Conservation (phyloP, 2,888 invertebrate genomes). For the Eudemis profundana region DNA sequence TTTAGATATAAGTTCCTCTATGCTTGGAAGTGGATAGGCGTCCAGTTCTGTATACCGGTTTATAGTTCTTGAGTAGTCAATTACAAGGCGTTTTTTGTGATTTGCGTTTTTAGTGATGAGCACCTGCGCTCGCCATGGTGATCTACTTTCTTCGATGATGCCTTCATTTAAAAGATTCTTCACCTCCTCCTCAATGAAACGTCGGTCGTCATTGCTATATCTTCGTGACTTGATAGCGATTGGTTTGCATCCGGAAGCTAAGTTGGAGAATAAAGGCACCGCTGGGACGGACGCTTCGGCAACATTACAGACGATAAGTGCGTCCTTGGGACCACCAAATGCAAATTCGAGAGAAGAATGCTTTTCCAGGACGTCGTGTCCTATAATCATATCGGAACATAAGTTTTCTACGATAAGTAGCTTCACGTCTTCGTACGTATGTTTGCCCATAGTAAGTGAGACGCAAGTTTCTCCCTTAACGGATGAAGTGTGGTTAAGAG, state of each 20-base stretch:
- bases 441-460: too few species aligned
- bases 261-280: neutral
- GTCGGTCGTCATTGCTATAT: neutral
- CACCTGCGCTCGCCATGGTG: constrained; percentile 1
- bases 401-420: too few species aligned
- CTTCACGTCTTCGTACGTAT: too few species aligned
- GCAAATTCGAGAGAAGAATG: neutral
- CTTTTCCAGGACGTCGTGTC: neutral
- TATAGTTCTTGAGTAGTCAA: constrained; percentile 1
- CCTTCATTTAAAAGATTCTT: neutral
- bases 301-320: neutral
- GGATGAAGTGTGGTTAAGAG: too few species aligned
- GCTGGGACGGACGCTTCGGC: neutral
- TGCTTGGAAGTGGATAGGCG: too few species aligned
- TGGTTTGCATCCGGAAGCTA: neutral
- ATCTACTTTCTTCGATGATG: neutral
- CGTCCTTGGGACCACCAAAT: neutral
- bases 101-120: neutral
- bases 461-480: too few species aligned
- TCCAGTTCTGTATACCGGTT: too few species aligned
- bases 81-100: neutral
- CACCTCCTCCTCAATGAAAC: neutral
- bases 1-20: too few species aligned
- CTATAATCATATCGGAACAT: constrained; percentile 6
- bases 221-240: neutral